These are phyloP conservation scores for Phaethon lepturus DNA, from an alignment of 2,113 vertebrate species.

Conservation along the genomic window DNA sequence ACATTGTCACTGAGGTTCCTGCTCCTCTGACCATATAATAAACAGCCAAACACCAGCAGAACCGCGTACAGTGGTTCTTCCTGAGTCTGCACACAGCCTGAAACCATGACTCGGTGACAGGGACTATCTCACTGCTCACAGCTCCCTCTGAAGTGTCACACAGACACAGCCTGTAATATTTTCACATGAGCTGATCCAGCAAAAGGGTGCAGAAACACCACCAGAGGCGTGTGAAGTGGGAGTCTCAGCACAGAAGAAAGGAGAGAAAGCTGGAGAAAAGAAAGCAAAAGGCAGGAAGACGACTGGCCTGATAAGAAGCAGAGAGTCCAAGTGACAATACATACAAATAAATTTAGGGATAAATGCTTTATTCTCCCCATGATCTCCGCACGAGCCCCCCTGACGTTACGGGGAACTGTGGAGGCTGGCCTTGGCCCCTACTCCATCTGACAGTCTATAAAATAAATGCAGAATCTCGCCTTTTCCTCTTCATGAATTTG, in stretches of 20 bases:
- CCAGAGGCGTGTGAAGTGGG: not conserved
- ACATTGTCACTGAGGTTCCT: not conserved
- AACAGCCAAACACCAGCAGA: not conserved
- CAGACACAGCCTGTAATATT: not conserved
- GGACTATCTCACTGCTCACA: not conserved
- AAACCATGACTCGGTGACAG: not conserved
- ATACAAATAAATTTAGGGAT: not conserved
- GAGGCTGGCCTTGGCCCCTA: not conserved
- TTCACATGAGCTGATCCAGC: not conserved
- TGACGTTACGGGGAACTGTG: not conserved
- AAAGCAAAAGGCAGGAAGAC: not conserved
- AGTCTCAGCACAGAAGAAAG: not conserved
- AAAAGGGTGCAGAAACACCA: not conserved
- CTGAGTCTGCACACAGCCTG: not conserved
- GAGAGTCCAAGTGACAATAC: not conserved
- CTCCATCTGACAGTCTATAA: not conserved
- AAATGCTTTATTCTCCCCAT: not conserved
- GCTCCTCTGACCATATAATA: not conserved
- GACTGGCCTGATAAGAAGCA: not conserved
- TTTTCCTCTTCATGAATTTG: slow-evolving; percentile 38
- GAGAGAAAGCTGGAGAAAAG: not conserved
- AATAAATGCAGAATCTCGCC: not conserved
- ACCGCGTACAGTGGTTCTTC: not conserved
- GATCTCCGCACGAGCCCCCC: not conserved
- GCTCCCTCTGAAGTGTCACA: not conserved